Evolutionary conservation across 2,113 vertebrate species (phyloP).

Genomic region (Lota lota): DNA sequence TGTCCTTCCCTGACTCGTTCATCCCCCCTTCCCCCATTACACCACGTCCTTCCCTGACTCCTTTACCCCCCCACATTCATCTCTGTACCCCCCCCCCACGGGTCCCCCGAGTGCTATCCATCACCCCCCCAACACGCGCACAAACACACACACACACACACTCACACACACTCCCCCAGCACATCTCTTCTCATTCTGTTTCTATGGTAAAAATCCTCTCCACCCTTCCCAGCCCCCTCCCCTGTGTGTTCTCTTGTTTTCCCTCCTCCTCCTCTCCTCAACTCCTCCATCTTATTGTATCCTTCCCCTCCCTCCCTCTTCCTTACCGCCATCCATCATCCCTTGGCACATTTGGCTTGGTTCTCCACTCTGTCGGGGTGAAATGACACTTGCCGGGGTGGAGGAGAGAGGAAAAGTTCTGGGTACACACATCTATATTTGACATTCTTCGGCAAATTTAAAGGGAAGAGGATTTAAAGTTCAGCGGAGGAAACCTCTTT

Average conservation of each 20-base stretch:
- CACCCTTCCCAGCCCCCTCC: conserved; percentile 15
- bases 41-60: neutral
- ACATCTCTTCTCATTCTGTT: neutral
- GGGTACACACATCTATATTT: too few relatives aligned
- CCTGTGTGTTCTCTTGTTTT: conserved; percentile 9
- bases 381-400: conserved; percentile 58
- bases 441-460: too few relatives aligned
- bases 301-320: conserved; percentile 50
- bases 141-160: neutral
- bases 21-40: neutral
- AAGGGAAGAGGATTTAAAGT: neutral
- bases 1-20: too few relatives aligned
- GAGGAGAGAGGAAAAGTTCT: conserved; percentile 7
- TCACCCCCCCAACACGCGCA: neutral
- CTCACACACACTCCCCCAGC: conserved; percentile 1
- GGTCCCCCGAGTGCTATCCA: neutral
- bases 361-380: conserved; percentile 70
- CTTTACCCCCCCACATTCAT: neutral
- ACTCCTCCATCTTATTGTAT: conserved; percentile 12
- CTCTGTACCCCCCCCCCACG: too few relatives aligned
- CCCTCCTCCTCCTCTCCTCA: conserved; percentile 23
- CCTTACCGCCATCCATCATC: conserved; percentile 73
- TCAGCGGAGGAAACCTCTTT: neutral
- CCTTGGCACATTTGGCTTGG: conserved; percentile 69
- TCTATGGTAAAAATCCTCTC: neutral